Base-by-base conservation (phyloP, 2,113 vertebrate species). In the Chaenocephalus aceratus region DNA sequence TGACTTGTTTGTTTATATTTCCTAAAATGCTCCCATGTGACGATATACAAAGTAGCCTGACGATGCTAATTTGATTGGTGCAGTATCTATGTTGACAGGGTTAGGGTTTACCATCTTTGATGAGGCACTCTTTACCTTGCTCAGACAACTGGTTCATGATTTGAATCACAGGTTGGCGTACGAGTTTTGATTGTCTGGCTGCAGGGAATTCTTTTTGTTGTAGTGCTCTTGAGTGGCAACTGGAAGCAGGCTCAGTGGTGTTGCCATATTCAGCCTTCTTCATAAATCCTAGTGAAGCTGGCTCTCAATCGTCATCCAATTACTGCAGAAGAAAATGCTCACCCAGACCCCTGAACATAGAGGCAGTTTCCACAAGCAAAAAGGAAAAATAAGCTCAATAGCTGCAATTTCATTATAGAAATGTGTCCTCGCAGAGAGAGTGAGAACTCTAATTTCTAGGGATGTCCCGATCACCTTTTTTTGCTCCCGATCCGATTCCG, bases 341-440 rank as follows among this genome's bases (percentile, higher is more conserved):
- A 36, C 10, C 30, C 44, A 18, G 46, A 60, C 4, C 14, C 34
- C 11, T 51, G 9, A 65, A 59, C 18, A 18, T 45, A 26, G 2
- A 44, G 34, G 34, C 60, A 21, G 53, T 59, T 53, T 59, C 61
- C 52, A 26, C 41, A 63, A 71, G 26, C 34, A 45, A 51, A 66
- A 66, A 59, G 23, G 21, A 15, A 4, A 30, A 3, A 30, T 30
- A 30, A 30, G 23, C 16, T 61, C 13, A 52, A 44, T 44, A 3
- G 23, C 10, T 9, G 36, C 10, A 9, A 15, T 26, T 26, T 59
- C 9, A 6, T 30, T 26, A n/a, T 14, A 49, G 13, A 49, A 49
- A 41, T 52, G 52, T 34, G 30, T 6, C 34, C 8, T 46, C 14
- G 2, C n/a, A 45, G n/a, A 45, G 30, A 16, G n/a, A 69, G 23